phyloP scores from a whole-genome alignment of 2,797 vertebrate genomes.

The Falco berigora region DNA sequence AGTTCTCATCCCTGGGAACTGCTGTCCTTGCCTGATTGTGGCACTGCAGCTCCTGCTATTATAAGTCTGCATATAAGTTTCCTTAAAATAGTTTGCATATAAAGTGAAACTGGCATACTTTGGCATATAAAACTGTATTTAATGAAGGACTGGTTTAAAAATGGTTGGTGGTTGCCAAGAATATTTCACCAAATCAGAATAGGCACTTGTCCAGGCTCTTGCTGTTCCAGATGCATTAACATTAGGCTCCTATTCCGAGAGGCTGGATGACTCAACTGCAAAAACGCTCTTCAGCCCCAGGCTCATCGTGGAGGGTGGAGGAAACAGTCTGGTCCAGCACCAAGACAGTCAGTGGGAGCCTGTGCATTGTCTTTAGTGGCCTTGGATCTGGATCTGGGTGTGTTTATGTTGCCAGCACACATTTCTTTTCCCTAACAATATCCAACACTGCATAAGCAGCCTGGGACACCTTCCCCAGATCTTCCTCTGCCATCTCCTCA shows the following conservation, averaged over 20 bases:
- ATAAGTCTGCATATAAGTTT: neutral
- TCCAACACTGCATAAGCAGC: neutral
- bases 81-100: neutral
- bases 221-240: neutral
- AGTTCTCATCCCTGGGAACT: neutral
- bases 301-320: neutral
- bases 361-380: neutral
- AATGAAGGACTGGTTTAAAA: constrained; percentile 11
- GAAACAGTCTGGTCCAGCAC: neutral
- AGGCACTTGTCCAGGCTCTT: neutral
- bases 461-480: neutral
- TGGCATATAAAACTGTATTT: neutral
- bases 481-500: neutral
- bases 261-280: neutral
- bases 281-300: neutral
- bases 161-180: constrained; percentile 3
- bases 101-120: neutral
- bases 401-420: neutral
- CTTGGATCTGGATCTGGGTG: neutral
- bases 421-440: neutral
- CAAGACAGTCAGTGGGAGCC: neutral
- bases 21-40: neutral
- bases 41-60: neutral
- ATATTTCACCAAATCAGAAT: constrained; percentile 43
- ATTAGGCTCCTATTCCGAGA: neutral